Base-by-base conservation (phyloP, 2,113 vertebrate species). In the Etia nguti region DNA sequence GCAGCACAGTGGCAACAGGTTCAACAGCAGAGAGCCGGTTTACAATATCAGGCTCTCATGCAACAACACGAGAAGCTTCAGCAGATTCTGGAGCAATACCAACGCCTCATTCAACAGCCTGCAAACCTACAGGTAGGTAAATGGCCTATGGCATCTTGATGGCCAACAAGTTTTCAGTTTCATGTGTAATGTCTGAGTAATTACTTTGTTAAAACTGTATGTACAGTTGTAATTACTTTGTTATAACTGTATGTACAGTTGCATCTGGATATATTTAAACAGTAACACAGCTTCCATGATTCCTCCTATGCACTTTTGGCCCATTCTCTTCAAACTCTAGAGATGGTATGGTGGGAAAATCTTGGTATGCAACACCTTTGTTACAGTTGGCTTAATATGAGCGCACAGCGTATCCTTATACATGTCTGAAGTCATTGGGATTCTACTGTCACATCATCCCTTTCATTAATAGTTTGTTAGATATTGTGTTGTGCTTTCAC, bases 1-100 rank as follows among this genome's bases (percentile, higher is more conserved):
- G 99, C 99, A 12, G 98, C 98, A 31, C 98, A 99, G 55, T 99
- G 99, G 99, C 99, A 99, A 91, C 98, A 99, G 84, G 98, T 98
- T 75, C 98, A 99, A 84, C 98, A 99, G 38, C 98, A 99, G 62
- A 97, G 97, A 11, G 97, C 97, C 1, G 97, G 97, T 26, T 96
- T 98, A 92, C 99, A 99, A 4, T 99, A 99, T 94, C 98, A 99
- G 93, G 97, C 97, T 34, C 98, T 99, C 79, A 99, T 99, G 98
- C 98, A 98, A 93, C 98, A 99, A 70, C 98, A 99, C 9, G 96
- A 97, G 20, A 97, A 98, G 85, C 96, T 99, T 73, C 98, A 99
- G 92, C 97, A 98, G 89, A 96, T 99, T 24, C 96, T 99, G 1
- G 98, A 98, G 73, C 96, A 98, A 84, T 99, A 99, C 91, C 98